Evolutionary conservation across 1,140 invertebrate genomes (phyloP), one percentile per base, ranked within the genome.

Genomic region (Drosophila takahashii): DNA sequence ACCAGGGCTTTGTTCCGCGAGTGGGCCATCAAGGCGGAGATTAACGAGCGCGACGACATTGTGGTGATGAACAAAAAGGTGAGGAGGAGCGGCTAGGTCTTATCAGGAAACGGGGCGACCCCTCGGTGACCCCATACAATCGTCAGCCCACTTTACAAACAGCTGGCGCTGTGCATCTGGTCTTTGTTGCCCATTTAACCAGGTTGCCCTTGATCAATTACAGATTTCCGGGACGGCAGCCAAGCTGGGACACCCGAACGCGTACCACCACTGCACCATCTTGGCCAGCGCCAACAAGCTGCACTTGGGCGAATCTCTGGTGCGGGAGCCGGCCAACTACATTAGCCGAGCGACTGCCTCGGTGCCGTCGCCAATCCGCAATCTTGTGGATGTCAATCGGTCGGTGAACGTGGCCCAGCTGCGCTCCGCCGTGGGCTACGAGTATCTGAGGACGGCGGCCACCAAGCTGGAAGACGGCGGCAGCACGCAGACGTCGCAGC

Each of bases 221-320:
- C 52, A 92, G 96, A 94, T 98, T 74, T 99, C 98, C 84, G 98
- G 97, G 72, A 98, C 97, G 53, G 98, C 98, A 48, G 96, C 98
- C 11, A 98, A 98, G 93, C 92, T 99, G 47, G 97, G 96, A 44
- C 93, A 95, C 51, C 94, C 95, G 1, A 96, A 96, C 92, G 96
- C 96, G 27, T 99, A 99, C 94, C 98, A 99, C 93, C 98, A 99
- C 92, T 99, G 97, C 92, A 99, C 98, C 29, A 93, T 99, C 52
- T 93, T 99, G 78, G 95, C 98, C 39, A 95, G 97, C 90, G 96
- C 95, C 51, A 95, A 99, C 91, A 96, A 96, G 92, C 87, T 94
- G 48, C 94, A 95, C 85, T 93, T 98, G 75, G 94, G 93, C 54
- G 92, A 94, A 57, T 93, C 94, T 26, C 93, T 97, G 37, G 93